These are phyloP conservation scores for Cephus sareptanus DNA, from an alignment of 2,888 invertebrate species.

Conservation along the genomic window DNA sequence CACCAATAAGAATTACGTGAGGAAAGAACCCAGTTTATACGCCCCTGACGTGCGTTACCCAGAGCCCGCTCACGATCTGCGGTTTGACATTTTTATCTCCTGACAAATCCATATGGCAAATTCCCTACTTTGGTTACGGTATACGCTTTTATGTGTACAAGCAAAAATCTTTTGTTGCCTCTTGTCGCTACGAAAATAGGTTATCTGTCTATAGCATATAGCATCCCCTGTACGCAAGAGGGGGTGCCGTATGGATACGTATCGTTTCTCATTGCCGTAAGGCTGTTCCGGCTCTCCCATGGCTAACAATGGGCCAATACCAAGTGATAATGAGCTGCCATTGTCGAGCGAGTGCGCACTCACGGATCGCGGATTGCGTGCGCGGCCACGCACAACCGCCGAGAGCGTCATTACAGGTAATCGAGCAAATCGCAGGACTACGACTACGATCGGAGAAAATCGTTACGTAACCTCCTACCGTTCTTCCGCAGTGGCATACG, in stretches of 20 bases:
- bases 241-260: constrained; percentile 35
- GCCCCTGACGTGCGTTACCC: no score
- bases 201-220: not conserved
- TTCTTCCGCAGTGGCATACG: not conserved
- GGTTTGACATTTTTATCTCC: no score
- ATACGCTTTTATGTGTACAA: no score
- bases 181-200: not conserved
- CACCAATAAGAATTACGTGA: not conserved
- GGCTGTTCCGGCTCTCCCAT: constrained; percentile 56
- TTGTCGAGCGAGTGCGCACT: constrained; percentile 50
- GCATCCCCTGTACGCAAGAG: constrained; percentile 30
- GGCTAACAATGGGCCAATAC: constrained; percentile 62
- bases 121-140: no score
- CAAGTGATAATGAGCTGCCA: constrained; percentile 59
- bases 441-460: not conserved
- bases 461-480: not conserved
- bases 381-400: constrained; percentile 48
- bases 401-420: constrained; percentile 58
- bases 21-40: not conserved
- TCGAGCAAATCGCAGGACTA: constrained; percentile 35
- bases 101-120: no score
- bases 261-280: constrained; percentile 53
- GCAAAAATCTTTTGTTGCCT: no score
- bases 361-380: constrained; percentile 27
- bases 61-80: no score